Base-by-base conservation (phyloP, 2,113 vertebrate genomes). In the Rhegmatorhina hoffmannsi region DNA sequence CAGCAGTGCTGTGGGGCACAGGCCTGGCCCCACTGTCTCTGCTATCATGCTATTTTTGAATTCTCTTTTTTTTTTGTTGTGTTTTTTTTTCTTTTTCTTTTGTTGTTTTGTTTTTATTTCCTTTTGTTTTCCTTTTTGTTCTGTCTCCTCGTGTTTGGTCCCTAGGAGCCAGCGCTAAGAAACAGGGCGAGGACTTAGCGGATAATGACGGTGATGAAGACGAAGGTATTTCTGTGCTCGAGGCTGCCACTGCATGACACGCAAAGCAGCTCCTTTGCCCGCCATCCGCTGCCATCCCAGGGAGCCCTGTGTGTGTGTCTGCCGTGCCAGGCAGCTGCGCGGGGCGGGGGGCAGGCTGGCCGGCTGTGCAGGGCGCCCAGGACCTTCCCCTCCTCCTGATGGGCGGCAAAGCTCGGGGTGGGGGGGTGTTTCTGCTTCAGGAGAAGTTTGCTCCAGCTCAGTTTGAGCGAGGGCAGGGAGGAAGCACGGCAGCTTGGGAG, bases 161-260 rank as follows among this genome's bases (percentile, higher is more conserved):
- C 98, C 98, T 98, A 99, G 99, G 99, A 98, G 97, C 98, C 98
- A 99, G 99, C 98, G 98, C 99, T 98, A 99, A 99, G 99, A 99
- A 99, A 99, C 99, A 99, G 98, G 99, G 98, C 94, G 99, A 99
- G 98, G 99, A 99, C 98, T 99, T 99, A 98, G 98, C 99, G 96
- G 99, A 99, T 99, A 99, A 99, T 98, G 99, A 99, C 98, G 99
- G 99, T 98, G 99, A 99, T 98, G 99, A 99, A 99, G 99, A 99
- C 59, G 99, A 99, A 99, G 99, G 99, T 99, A 99, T 99, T 99
- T 98, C 95, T 98, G 99, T 99, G 98, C 98, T 98, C 98, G 96
- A 98, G 98, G 97, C 55, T 97, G 98, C 98, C 97, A 98, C 98
- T 99, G 99, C 99, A 99, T 99, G 99, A 97, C 97, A 96, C 33